Percentiles rank a stretch among this genome's conserved stretches.
Evolutionary conservation across 2,888 invertebrate genomes (phyloP).

Genomic region (Chouioia cunea): DNA sequence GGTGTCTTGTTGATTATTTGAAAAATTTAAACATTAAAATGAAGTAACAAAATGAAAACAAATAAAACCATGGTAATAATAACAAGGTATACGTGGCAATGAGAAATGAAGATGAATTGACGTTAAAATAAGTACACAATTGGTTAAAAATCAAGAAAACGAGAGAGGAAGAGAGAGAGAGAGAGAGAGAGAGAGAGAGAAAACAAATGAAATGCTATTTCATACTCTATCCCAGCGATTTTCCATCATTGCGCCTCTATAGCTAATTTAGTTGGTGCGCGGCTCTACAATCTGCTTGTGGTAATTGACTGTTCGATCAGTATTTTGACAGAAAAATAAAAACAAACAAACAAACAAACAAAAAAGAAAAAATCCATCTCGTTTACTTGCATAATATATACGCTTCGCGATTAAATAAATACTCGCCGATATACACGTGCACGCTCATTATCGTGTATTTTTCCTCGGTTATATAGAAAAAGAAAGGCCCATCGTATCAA

Average conservation of each 20-base stretch:
- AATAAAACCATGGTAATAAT: constrained; percentile 27
- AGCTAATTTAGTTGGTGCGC: not conserved
- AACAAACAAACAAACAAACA: no score
- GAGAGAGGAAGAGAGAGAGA: not conserved
- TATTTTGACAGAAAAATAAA: no score
- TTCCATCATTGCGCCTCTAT: constrained; percentile 48
- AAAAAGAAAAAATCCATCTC: no score
- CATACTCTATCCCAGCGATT: constrained; percentile 42
- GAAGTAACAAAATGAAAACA: constrained; percentile 15
- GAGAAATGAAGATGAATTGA: constrained; percentile 22
- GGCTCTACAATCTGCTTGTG: constrained; percentile 9
- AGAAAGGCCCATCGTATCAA: no score
- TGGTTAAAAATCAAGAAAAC: constrained; percentile 10
- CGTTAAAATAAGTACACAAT: constrained; percentile 2
- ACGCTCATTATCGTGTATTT: no score
- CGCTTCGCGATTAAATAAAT: no score
- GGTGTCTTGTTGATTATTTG: constrained; percentile 38
- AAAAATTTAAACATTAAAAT: constrained; percentile 11
- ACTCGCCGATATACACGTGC: no score
- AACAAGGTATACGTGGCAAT: no score
- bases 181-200: constrained; percentile 10
- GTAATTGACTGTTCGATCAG: constrained; percentile 40
- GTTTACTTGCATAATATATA: no score
- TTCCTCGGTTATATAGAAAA: no score
- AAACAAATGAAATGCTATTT: constrained; percentile 8